Evolutionary conservation across 2,888 invertebrate genomes (phyloP).

Genomic region (Ormyrus thymus): DNA sequence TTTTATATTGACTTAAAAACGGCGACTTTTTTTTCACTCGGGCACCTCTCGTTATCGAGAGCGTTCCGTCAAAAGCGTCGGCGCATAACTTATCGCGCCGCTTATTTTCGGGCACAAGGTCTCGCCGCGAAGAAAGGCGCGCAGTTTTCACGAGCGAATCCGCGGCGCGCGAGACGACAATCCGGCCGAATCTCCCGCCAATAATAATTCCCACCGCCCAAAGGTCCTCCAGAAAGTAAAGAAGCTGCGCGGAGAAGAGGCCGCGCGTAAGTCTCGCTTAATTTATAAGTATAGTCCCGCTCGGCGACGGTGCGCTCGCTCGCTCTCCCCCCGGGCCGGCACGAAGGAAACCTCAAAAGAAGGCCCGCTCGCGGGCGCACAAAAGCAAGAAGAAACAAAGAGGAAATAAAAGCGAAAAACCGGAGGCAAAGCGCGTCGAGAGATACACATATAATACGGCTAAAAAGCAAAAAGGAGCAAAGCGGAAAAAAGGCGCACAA

Average conservation of each 20-base stretch:
- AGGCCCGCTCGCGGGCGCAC: constrained; percentile 16
- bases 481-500: not conserved
- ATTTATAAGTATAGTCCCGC: constrained; percentile 14
- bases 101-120: no score
- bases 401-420: constrained; percentile 43
- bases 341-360: constrained; percentile 31
- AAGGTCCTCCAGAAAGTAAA: not conserved
- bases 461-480: constrained; percentile 12
- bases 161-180: no score
- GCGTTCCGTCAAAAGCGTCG: no score
- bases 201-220: no score
- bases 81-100: no score
- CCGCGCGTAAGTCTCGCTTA: constrained; percentile 18
- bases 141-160: no score
- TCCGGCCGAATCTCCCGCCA: no score
- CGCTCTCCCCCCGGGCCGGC: not conserved
- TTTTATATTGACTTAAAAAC: no score
- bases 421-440: constrained; percentile 23
- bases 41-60: no score
- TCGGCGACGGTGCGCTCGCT: not conserved
- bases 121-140: no score
- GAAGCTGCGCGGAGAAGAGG: not conserved
- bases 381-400: constrained; percentile 28
- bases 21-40: no score
- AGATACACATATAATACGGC: constrained; percentile 39